phyloP scores from a whole-genome alignment of 2,113 vertebrate species.

The Columba janthina region DNA sequence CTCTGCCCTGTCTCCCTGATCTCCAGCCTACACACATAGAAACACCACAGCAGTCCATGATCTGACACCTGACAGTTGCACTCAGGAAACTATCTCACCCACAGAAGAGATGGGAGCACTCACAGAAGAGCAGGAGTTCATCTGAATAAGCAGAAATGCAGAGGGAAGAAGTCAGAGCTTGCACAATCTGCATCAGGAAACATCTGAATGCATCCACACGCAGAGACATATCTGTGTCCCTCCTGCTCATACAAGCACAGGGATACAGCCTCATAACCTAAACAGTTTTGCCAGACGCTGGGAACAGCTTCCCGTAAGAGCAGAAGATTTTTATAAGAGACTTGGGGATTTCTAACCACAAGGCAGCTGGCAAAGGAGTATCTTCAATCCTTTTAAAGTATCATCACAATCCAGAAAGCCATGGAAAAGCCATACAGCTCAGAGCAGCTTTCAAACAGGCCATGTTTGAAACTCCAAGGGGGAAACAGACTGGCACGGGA shows the following conservation, averaged over 20 bases:
- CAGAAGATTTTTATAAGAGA: not conserved
- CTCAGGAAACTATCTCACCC: not conserved
- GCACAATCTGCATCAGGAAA: not conserved
- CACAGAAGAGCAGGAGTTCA: not conserved
- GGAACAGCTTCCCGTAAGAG: not conserved
- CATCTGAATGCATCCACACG: not conserved
- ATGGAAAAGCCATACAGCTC: not conserved
- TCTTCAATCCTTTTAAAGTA: not conserved
- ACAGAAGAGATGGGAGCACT: not conserved
- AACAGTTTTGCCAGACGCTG: not conserved
- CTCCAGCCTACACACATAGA: not conserved
- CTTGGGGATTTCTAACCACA: not conserved
- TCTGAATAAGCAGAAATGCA: not conserved
- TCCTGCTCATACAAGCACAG: not conserved
- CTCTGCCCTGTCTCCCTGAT: too few relatives aligned
- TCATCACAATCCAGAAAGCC: not conserved
- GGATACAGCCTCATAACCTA: not conserved
- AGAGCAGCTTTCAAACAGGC: not conserved
- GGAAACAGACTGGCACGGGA: rapidly evolving
- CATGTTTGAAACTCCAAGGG: not conserved
- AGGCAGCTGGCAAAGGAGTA: not conserved
- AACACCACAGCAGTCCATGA: not conserved
- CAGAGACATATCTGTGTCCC: not conserved
- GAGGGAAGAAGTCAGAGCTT: not conserved
- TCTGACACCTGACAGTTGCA: not conserved